These are phyloP conservation scores for Tetramorium bicarinatum DNA, from an alignment of 2,888 invertebrate species.

Conservation along the genomic window DNA sequence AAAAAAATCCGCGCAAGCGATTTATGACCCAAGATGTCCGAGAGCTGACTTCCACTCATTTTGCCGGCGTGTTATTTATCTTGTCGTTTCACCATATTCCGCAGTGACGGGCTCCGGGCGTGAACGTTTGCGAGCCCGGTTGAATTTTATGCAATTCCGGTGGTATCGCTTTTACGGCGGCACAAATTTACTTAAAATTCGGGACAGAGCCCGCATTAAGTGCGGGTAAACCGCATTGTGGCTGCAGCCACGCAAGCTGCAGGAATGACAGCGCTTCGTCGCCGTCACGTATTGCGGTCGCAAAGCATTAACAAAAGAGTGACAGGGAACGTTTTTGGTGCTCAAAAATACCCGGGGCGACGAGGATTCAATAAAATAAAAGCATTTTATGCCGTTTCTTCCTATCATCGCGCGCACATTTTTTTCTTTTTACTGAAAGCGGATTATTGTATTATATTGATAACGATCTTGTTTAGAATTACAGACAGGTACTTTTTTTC, in stretches of 20 bases:
- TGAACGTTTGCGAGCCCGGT: conserved; percentile 38
- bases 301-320: conserved; percentile 45
- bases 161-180: conserved; percentile 51
- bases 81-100: conserved; percentile 42
- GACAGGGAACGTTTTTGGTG: conserved; percentile 20
- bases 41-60: conserved; percentile 8
- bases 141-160: conserved; percentile 50
- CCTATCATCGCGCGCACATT: not conserved
- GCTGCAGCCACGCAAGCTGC: conserved; percentile 35
- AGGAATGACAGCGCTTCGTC: conserved; percentile 55
- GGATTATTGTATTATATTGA: not conserved
- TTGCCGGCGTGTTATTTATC: conserved; percentile 44
- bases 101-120: conserved; percentile 8
- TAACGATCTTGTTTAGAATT: conserved; percentile 8
- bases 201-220: conserved; percentile 56
- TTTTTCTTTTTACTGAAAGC: not conserved
- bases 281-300: conserved; percentile 54
- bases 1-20: conserved; percentile 24
- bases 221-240: conserved; percentile 59
- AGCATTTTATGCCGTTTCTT: not conserved
- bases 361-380: not conserved
- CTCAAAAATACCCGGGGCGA: conserved; percentile 23
- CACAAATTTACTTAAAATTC: conserved; percentile 58
- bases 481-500: not conserved
- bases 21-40: conserved; percentile 38